These are phyloP conservation scores for Hydrolagus affinis DNA, from an alignment of 2,113 vertebrate genomes.

Conservation along the genomic window DNA sequence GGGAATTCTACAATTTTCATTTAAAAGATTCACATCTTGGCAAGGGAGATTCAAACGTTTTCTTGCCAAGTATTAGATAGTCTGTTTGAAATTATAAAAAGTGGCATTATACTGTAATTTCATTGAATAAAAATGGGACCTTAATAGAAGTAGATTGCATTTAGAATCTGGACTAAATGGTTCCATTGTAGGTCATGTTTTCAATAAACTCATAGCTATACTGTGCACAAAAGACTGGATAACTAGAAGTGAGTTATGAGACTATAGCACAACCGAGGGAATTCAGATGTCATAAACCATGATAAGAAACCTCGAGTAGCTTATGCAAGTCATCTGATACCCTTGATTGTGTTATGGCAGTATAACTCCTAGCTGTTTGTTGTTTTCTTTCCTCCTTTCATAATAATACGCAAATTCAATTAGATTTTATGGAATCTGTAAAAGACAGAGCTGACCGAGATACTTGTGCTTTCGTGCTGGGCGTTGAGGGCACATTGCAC, in stretches of 20 bases:
- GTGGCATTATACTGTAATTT: constrained; percentile 24
- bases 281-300: neutral
- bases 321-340: neutral
- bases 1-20: constrained; percentile 32
- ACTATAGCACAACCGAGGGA: neutral
- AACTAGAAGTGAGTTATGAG: neutral
- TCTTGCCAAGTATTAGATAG: constrained; percentile 28
- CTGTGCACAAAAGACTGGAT: neutral
- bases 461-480: no score
- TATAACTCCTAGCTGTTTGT: no score
- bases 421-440: no score
- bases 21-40: constrained; percentile 32
- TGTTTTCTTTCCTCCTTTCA: no score
- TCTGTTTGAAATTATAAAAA: constrained; percentile 31
- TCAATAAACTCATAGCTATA: constrained; percentile 1
- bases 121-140: neutral
- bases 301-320: constrained; percentile 5
- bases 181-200: constrained; percentile 18
- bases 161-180: neutral
- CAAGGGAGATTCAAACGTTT: constrained; percentile 27
- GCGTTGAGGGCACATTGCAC: no score
- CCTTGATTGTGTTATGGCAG: no score
- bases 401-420: no score
- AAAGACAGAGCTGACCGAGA: no score
- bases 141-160: neutral